Evolutionary conservation across 2,113 vertebrate genomes (phyloP), one percentile per base, ranked within the genome.

Genomic region (Etheostoma cragini): DNA sequence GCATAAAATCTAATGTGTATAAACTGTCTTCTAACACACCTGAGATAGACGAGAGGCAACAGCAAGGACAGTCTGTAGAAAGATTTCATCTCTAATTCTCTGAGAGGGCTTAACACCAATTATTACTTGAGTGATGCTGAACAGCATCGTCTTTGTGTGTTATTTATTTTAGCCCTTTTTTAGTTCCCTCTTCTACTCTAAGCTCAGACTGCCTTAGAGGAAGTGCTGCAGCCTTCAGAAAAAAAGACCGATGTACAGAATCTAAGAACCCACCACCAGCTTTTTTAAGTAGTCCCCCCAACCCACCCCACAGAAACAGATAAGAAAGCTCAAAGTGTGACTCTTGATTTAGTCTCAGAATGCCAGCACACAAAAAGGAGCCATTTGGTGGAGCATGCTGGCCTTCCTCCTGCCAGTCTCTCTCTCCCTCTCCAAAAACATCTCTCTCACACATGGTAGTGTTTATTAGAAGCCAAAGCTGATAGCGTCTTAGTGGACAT

Each of bases 131-230:
- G 69, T 81, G 83, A 85, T 69, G 80, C 49, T 83, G 67, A 78
- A 67, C 72, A 80, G 77, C 72, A 81, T 74, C 54, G 73, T 71
- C 77, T 84, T 35, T 80, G 76, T 62, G 91, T 91, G 75, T 91
- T 90, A 73, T 91, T 94, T 88, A 88, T 94, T 93, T 93, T 93
- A 96, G 95, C 95, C 96, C 96, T 96, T 96, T 38, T 92, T 88
- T 92, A 92, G 93, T 84, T 95, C 81, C 90, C 81, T 79, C 82
- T 30, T 91, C 94, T 90, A 90, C 93, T 83, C 90, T 93, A 64
- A 84, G 68, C 52, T 80, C 78, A 68, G 69, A 54, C 71, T 64
- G 73, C 71, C 70, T 56, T 30, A 68, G 54, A 46, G 70, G 64
- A 86, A 76, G 57, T 50, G 49, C 79, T 65, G 84, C 82, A 86